phyloP scores from a whole-genome alignment of 1,140 invertebrate species.

The Drosophila subobscura region DNA sequence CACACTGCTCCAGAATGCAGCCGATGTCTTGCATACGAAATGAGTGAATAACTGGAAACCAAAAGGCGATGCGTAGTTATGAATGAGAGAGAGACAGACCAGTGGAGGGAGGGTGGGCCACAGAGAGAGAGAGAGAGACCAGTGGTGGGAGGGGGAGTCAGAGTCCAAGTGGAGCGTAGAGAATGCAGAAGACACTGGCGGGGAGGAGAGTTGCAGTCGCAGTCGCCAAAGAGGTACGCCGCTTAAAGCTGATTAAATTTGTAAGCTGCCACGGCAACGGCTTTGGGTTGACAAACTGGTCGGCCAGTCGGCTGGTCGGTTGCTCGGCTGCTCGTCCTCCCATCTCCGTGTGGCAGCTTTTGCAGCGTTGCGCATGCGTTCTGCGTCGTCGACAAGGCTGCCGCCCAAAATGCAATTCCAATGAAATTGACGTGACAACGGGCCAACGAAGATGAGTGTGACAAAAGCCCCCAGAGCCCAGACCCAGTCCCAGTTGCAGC shows the following conservation, averaged over 20 bases:
- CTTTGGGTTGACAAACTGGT: slow-evolving; percentile 72
- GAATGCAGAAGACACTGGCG: neutral
- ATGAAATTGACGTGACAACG: slow-evolving; percentile 74
- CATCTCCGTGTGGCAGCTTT: neutral
- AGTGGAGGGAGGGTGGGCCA: slow-evolving; percentile 3
- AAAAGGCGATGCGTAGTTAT: slow-evolving; percentile 72
- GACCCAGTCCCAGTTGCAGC: no score
- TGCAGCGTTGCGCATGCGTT: slow-evolving; percentile 64
- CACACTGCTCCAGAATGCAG: slow-evolving; percentile 66
- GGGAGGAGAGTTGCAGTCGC: neutral
- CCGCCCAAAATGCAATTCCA: slow-evolving; percentile 71
- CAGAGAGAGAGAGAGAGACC: slow-evolving; percentile 18
- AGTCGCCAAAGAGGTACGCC: slow-evolving; percentile 14
- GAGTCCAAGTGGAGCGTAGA: slow-evolving; percentile 59
- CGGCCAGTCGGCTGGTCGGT: slow-evolving; percentile 7
- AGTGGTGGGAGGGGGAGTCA: slow-evolving; percentile 11
- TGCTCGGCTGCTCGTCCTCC: neutral
- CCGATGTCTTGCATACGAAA: slow-evolving; percentile 68
- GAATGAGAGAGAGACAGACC: slow-evolving; percentile 44
- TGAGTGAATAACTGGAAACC: slow-evolving; percentile 67
- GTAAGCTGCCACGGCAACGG: slow-evolving; percentile 61
- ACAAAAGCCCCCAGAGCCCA: slow-evolving; percentile 48
- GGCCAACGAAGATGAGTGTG: slow-evolving; percentile 72
- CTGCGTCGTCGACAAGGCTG: slow-evolving; percentile 19
- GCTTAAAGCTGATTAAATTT: slow-evolving; percentile 77